Conservation (phyloP, 1,140 invertebrate species). For the Macrocentrus cingulum region DNA sequence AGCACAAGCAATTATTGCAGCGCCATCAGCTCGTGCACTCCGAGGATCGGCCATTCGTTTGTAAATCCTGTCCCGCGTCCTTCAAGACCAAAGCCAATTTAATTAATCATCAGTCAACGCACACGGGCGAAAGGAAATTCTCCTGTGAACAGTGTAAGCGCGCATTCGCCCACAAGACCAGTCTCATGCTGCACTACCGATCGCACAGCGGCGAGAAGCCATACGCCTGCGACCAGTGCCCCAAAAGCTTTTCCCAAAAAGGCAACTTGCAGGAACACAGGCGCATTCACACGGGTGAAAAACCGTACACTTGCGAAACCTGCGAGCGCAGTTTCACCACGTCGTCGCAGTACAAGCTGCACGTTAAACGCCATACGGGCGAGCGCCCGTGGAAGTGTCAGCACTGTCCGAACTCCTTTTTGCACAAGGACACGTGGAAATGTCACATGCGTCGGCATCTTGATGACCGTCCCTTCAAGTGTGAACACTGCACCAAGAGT, state of each 20-base stretch:
- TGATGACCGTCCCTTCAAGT: conserved; percentile 67
- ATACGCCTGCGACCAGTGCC: conserved; percentile 63
- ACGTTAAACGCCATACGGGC: conserved; percentile 66
- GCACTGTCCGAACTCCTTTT: conserved; percentile 65
- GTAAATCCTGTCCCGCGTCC: conserved; percentile 64
- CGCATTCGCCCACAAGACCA: conserved; percentile 73
- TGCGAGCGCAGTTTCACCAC: conserved; percentile 74
- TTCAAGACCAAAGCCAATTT: conserved; percentile 75
- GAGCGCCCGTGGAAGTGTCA: conserved; percentile 67
- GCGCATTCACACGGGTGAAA: conserved; percentile 66
- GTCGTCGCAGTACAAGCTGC: conserved; percentile 67
- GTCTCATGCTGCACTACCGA: conserved; percentile 67
- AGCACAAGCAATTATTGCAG: conserved; percentile 70
- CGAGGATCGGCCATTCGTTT: conserved; percentile 64
- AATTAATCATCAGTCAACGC: conserved; percentile 68
- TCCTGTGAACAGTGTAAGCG: conserved; percentile 77
- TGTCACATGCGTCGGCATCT: conserved; percentile 67
- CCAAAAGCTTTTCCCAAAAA: conserved; percentile 66
- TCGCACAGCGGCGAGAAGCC: conserved; percentile 64
- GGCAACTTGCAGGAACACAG: conserved; percentile 65
- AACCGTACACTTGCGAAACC: conserved; percentile 66
- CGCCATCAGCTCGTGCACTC: conserved; percentile 73
- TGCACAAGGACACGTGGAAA: conserved; percentile 68
- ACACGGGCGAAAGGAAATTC: conserved; percentile 73
- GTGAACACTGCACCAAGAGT: conserved; percentile 62